Conservation (phyloP, 2,113 vertebrate species). For the Orientallactaga bullata region DNA sequence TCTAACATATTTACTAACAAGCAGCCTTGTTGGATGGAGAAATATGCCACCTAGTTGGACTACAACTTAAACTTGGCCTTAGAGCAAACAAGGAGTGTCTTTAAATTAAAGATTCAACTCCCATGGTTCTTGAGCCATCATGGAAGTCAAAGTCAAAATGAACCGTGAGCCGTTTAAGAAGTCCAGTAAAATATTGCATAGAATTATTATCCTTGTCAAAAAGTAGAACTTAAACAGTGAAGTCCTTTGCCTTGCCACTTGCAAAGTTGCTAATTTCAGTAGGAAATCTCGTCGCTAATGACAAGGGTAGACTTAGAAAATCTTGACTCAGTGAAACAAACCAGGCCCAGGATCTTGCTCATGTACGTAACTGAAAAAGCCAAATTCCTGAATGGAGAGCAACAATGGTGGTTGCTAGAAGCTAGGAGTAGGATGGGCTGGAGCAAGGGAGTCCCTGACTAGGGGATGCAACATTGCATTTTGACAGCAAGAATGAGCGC, state of each 20-base stretch:
- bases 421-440: neutral
- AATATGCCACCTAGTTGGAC: conserved; percentile 16
- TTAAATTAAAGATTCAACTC: conserved; percentile 57
- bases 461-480: neutral
- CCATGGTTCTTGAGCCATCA: neutral
- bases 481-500: neutral
- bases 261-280: neutral
- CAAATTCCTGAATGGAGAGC: neutral
- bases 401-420: neutral
- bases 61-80: neutral
- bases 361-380: neutral
- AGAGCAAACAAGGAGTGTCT: neutral
- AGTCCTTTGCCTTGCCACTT: neutral
- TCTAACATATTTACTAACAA: conserved; percentile 73
- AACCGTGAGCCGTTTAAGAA: conserved; percentile 30
- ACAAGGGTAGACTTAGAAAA: neutral
- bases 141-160: neutral
- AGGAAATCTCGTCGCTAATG: neutral
- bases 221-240: neutral
- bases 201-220: neutral
- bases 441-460: neutral
- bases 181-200: neutral
- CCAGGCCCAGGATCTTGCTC: neutral
- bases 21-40: conserved; percentile 44
- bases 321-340: neutral